phyloP scores from a whole-genome alignment of 2,113 vertebrate species.

The Megaptera novaeangliae region DNA sequence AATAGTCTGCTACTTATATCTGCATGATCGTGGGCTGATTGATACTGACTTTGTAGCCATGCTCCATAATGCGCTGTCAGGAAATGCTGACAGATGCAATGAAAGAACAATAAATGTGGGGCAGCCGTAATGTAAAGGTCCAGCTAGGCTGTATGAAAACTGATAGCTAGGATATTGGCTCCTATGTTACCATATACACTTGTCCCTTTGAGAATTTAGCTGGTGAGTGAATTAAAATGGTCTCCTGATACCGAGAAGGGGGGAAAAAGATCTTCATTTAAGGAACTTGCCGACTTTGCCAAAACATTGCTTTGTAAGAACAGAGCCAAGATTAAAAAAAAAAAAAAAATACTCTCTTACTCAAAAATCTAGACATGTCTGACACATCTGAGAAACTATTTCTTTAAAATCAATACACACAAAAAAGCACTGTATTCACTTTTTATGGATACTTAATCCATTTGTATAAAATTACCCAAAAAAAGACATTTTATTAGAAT shows the following conservation, averaged over 20 bases:
- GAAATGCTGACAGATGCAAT: conserved; percentile 88
- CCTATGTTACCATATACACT: conserved; percentile 80
- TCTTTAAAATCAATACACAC: conserved; percentile 52
- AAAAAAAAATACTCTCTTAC: background rate
- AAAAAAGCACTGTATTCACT: conserved; percentile 22
- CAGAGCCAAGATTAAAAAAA: conserved; percentile 41
- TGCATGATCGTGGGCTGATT: conserved; percentile 85
- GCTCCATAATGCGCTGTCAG: conserved; percentile 87
- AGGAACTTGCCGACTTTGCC: conserved; percentile 73
- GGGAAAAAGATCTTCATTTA: conserved; percentile 69
- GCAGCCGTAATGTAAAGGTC: conserved; percentile 88
- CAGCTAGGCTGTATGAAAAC: conserved; percentile 87
- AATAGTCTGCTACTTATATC: conserved; percentile 84
- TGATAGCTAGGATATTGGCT: conserved; percentile 91
- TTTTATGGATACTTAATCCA: conserved; percentile 32
- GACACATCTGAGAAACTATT: conserved; percentile 66
- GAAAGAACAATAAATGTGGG: conserved; percentile 87
- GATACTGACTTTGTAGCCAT: conserved; percentile 84
- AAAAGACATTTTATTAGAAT: conserved; percentile 32
- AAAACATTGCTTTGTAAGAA: conserved; percentile 68
- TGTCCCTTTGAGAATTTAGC: conserved; percentile 81
- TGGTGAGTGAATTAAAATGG: conserved; percentile 87
- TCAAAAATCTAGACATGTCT: conserved; percentile 52
- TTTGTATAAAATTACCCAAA: background rate
- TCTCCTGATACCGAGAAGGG: conserved; percentile 77